These are phyloP conservation scores for Pterois miles DNA, from an alignment of 2,797 vertebrate genomes.

Conservation along the genomic window DNA sequence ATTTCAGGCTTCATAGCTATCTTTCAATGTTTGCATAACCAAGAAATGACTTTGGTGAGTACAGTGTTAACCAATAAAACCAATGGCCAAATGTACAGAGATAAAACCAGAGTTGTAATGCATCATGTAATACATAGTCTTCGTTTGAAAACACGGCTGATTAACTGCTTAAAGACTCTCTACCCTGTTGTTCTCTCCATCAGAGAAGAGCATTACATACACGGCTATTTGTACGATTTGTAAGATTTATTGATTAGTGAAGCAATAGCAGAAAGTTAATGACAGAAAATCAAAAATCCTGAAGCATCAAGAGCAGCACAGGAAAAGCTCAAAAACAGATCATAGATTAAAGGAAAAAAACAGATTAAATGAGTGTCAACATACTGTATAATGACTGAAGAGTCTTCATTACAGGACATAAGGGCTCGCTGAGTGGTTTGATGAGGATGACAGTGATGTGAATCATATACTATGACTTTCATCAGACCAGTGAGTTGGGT, in stretches of 20 bases:
- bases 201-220: rapidly evolving
- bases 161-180: too few relatives aligned
- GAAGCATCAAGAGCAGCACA: rapidly evolving
- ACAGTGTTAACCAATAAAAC: neutral
- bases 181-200: neutral
- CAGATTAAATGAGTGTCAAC: neutral
- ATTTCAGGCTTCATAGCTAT: neutral
- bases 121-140: neutral
- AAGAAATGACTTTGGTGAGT: neutral
- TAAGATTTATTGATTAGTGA: neutral
- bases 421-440: too few relatives aligned
- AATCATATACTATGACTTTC: neutral
- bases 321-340: too few relatives aligned
- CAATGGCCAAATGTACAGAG: neutral
- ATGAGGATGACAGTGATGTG: neutral
- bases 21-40: neutral
- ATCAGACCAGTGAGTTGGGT: neutral
- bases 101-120: neutral
- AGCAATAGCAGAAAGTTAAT: neutral
- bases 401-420: too few relatives aligned
- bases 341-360: neutral
- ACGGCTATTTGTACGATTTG: neutral
- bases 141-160: neutral
- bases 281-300: neutral
- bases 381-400: neutral